Conservation (phyloP, 2,113 vertebrate species). For the Zonotrichia leucophrys region DNA sequence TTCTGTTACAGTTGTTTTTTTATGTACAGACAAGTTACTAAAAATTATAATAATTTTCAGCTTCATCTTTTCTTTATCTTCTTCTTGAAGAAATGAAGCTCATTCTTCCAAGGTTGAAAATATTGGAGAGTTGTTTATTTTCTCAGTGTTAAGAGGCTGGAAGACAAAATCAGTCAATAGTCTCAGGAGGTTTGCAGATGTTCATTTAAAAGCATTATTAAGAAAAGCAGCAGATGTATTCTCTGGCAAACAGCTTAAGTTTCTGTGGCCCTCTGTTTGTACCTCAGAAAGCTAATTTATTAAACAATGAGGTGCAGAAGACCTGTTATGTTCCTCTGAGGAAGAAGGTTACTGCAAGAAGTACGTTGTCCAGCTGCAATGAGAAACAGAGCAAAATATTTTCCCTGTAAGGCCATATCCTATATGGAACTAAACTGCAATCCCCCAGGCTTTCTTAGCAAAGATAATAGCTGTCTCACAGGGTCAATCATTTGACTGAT, state of each 20-base stretch:
- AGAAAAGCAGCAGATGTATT: slow-evolving; percentile 44
- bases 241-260: background rate
- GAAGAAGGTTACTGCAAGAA: background rate
- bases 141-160: background rate
- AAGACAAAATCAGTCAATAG: background rate
- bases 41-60: background rate
- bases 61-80: background rate
- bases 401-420: background rate
- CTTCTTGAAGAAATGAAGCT: background rate
- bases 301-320: slow-evolving; percentile 19
- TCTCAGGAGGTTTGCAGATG: slow-evolving; percentile 35
- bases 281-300: slow-evolving; percentile 33
- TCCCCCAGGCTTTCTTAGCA: background rate
- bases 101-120: background rate
- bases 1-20: background rate
- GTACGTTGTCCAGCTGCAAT: background rate
- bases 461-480: background rate
- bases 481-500: background rate
- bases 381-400: slow-evolving; percentile 9
- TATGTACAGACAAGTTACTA: background rate
- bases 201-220: slow-evolving; percentile 28
- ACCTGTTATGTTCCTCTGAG: background rate
- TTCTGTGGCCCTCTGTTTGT: slow-evolving; percentile 5
- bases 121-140: background rate
- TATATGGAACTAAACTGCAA: background rate